phyloP scores from a whole-genome alignment of 2,888 invertebrate species.

The Eristalis pertinax region DNA sequence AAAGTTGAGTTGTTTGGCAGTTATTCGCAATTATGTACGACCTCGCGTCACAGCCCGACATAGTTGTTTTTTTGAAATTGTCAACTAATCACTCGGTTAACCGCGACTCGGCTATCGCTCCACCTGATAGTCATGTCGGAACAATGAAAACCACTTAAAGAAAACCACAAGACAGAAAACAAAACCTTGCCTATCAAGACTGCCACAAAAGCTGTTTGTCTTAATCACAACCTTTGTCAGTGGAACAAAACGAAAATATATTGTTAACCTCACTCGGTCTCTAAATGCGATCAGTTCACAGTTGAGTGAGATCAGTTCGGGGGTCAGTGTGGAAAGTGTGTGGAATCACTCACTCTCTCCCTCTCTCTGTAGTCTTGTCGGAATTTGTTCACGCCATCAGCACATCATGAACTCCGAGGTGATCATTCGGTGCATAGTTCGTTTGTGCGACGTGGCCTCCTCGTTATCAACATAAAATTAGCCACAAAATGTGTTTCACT shows the following conservation, averaged over 20 bases:
- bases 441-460: not conserved
- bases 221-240: not conserved
- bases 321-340: not conserved
- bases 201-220: not conserved
- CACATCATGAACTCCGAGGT: constrained; percentile 24
- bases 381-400: not conserved
- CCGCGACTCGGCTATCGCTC: constrained; percentile 18
- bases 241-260: not conserved
- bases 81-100: constrained; percentile 27
- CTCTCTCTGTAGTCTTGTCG: no score
- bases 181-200: constrained; percentile 18
- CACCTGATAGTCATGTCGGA: constrained; percentile 34
- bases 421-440: not conserved
- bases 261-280: not conserved
- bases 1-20: constrained; percentile 2
- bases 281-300: not conserved
- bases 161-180: not conserved
- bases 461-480: not conserved
- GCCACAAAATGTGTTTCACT: not conserved
- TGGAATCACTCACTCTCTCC: not conserved
- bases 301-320: not conserved
- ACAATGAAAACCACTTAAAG: constrained; percentile 39
- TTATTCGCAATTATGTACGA: constrained; percentile 26
- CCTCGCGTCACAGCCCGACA: constrained; percentile 1
- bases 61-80: constrained; percentile 14